Conservation (phyloP, 1,140 invertebrate genomes). For the Drosophila baimaii region DNA sequence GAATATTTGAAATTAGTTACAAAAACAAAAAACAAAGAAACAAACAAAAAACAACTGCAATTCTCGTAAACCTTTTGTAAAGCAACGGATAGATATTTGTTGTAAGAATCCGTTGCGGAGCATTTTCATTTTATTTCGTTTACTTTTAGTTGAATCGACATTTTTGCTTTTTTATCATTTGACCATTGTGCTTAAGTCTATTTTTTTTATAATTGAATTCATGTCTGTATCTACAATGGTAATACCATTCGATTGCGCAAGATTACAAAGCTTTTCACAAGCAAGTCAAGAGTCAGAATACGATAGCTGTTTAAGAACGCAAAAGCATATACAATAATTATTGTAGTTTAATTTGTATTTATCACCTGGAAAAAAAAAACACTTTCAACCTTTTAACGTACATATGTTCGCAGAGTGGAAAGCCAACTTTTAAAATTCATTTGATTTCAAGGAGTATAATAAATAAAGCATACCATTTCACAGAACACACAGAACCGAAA, state of each 20-base stretch:
- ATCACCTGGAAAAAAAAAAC: conserved; percentile 37
- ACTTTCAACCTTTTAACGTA: conserved; percentile 48
- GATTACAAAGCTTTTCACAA: conserved; percentile 20
- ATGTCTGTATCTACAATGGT: conserved; percentile 32
- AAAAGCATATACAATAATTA: conserved; percentile 59
- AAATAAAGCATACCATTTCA: conserved; percentile 67
- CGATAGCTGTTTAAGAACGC: conserved; percentile 53
- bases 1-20: conserved; percentile 31
- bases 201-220: conserved; percentile 35
- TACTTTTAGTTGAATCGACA: conserved; percentile 37
- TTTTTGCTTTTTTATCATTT: conserved; percentile 21
- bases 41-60: conserved; percentile 8
- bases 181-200: conserved; percentile 21
- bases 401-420: conserved; percentile 52
- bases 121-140: conserved; percentile 46
- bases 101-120: conserved; percentile 52
- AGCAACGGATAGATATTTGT: conserved; percentile 67
- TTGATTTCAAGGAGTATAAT: conserved; percentile 56
- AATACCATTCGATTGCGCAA: conserved; percentile 20
- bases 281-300: conserved; percentile 54
- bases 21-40: background rate
- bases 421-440: conserved; percentile 44
- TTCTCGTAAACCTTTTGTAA: conserved; percentile 36
- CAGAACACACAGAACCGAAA: conserved; percentile 21
- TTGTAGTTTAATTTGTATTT: conserved; percentile 63